A percentile compares a stretch with the other conserved stretches of the same genome.
Evolutionary conservation across 2,888 invertebrate genomes (phyloP).

Genomic region (Lithophane socia): DNA sequence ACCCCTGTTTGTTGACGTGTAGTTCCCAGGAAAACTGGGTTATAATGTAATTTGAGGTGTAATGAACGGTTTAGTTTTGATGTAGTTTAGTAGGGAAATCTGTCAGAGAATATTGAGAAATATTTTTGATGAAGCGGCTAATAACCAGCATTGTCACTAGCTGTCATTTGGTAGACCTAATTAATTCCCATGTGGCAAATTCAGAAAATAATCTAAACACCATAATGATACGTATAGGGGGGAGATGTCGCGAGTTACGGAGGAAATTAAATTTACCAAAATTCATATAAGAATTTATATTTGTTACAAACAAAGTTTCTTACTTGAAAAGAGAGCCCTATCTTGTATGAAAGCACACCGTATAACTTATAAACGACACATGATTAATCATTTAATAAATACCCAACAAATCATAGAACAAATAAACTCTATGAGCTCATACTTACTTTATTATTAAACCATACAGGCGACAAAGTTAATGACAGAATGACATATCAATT

Average conservation of each 20-base stretch:
- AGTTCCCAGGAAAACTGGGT: conserved; percentile 60
- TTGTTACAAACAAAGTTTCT: neutral
- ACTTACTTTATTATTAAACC: conserved; percentile 48
- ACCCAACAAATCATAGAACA: conserved; percentile 17
- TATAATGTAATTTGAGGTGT: conserved; percentile 36
- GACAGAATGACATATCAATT: conserved; percentile 69
- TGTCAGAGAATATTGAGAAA: neutral
- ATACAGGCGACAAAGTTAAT: conserved; percentile 49
- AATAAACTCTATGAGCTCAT: neutral
- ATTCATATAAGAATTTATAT: neutral
- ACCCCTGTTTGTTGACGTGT: conserved; percentile 71
- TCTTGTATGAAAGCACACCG: fast-evolving
- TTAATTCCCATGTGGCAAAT: neutral
- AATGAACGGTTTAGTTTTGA: conserved; percentile 7
- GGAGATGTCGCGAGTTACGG: too few relatives aligned
- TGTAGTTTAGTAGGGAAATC: neutral
- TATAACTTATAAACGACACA: neutral
- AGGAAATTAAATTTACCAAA: too few relatives aligned
- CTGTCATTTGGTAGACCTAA: neutral
- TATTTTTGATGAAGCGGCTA: neutral
- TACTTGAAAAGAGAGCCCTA: neutral
- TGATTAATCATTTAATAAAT: neutral
- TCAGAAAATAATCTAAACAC: neutral
- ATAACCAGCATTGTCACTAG: neutral
- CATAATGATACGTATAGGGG: too few relatives aligned